A percentile compares a stretch with the other conserved stretches of the same genome.
phyloP scores from a whole-genome alignment of 2,113 vertebrate species.

The Bolborhynchus lineola region DNA sequence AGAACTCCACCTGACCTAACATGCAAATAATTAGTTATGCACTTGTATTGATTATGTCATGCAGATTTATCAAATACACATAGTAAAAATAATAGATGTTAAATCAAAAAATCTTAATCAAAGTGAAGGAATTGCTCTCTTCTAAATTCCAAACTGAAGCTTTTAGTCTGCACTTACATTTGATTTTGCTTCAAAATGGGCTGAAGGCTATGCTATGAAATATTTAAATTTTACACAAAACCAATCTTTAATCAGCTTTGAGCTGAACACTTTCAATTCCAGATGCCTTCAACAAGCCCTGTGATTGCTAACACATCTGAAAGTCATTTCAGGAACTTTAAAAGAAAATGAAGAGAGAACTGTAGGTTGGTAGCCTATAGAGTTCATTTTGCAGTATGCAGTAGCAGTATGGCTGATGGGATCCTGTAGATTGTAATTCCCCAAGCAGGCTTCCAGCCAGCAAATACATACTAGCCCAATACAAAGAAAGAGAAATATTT shows the following conservation, averaged over 20 bases:
- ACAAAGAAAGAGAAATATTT: neutral
- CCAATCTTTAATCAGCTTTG: constrained; percentile 2
- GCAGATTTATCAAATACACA: neutral
- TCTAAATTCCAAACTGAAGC: neutral
- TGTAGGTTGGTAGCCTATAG: neutral
- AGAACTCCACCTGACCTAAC: neutral
- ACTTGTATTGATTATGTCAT: neutral
- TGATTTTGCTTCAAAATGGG: neutral
- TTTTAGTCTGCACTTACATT: neutral
- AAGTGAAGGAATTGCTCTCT: neutral
- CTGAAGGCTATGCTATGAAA: neutral
- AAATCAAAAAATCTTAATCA: neutral
- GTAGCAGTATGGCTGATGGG: neutral
- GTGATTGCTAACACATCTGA: neutral
- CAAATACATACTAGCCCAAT: neutral
- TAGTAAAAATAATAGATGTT: neutral
- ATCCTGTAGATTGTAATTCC: neutral
- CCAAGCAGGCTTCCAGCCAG: neutral
- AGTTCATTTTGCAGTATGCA: neutral
- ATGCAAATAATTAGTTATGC: neutral
- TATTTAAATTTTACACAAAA: constrained; percentile 19
- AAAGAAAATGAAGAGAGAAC: neutral
- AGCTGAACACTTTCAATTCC: neutral
- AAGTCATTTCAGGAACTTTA: neutral
- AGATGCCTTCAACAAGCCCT: neutral